Conservation (phyloP, 2,797 vertebrate species). For the Halcyon badia region DNA sequence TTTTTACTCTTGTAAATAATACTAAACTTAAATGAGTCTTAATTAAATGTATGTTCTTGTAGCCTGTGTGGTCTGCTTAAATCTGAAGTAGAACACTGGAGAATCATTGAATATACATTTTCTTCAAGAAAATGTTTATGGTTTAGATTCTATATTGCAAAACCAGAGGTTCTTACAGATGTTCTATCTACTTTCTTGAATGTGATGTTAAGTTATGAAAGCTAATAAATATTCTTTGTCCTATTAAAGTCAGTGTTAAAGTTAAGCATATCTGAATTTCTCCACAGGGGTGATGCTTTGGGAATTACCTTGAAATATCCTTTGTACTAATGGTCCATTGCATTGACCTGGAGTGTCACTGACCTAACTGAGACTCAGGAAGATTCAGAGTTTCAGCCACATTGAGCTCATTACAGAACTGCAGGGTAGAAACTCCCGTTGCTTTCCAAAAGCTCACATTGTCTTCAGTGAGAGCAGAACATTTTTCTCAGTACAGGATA, state of each 20-base stretch:
- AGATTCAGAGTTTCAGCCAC: not conserved
- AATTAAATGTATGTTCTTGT: not conserved
- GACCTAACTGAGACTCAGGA: not conserved
- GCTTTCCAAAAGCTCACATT: not conserved
- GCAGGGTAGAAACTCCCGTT: not conserved
- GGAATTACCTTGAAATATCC: conserved; percentile 29
- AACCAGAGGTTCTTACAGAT: not conserved
- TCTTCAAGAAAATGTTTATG: not conserved
- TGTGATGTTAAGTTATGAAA: not conserved
- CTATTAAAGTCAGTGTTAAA: conserved; percentile 18
- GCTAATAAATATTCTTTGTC: not conserved
- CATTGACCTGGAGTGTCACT: not conserved
- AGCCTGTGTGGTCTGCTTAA: not conserved
- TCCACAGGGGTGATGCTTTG: not conserved
- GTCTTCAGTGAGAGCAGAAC: not conserved
- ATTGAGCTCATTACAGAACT: conserved; percentile 21
- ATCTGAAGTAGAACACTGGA: not conserved
- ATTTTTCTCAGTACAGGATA: not conserved
- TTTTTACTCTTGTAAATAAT: not conserved
- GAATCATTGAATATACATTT: not conserved
- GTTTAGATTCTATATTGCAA: not conserved
- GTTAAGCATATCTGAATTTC: not conserved
- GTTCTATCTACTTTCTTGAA: not conserved
- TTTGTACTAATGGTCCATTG: not conserved
- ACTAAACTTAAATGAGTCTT: not conserved